phyloP scores from a whole-genome alignment of 1,140 invertebrate genomes.

The Camponotus pennsylvanicus region DNA sequence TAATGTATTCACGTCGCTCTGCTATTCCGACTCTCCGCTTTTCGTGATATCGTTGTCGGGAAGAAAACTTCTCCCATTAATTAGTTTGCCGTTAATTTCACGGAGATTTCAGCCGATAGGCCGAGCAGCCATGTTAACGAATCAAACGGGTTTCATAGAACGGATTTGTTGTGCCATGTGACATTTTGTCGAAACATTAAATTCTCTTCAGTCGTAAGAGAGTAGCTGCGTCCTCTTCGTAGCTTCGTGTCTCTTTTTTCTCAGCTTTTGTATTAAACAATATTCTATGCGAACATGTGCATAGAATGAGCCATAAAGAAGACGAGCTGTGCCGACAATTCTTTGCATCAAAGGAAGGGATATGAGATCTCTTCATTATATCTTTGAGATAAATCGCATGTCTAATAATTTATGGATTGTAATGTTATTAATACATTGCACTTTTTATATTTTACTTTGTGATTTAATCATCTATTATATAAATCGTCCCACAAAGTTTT shows the following conservation, averaged over 20 bases:
- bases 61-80: constrained; percentile 65
- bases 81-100: constrained; percentile 68
- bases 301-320: neutral
- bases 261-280: neutral
- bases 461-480: neutral
- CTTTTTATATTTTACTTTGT: neutral
- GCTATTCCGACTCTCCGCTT: constrained; percentile 41
- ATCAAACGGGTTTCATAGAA: constrained; percentile 40
- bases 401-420: neutral
- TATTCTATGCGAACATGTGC: neutral
- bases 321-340: too few relatives aligned
- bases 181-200: neutral
- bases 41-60: constrained; percentile 21
- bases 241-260: neutral
- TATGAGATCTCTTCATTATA: neutral
- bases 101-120: constrained; percentile 64
- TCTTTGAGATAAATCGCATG: neutral
- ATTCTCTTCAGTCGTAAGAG: constrained; percentile 1
- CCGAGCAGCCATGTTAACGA: constrained; percentile 19
- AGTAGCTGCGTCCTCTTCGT: neutral
- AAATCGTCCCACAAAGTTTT: neutral
- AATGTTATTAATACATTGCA: neutral
- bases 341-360: neutral
- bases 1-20: constrained; percentile 32
- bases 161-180: neutral